These are phyloP conservation scores for Heterodera filipjevi DNA, from an alignment of 2,888 invertebrate species.

Conservation along the genomic window DNA sequence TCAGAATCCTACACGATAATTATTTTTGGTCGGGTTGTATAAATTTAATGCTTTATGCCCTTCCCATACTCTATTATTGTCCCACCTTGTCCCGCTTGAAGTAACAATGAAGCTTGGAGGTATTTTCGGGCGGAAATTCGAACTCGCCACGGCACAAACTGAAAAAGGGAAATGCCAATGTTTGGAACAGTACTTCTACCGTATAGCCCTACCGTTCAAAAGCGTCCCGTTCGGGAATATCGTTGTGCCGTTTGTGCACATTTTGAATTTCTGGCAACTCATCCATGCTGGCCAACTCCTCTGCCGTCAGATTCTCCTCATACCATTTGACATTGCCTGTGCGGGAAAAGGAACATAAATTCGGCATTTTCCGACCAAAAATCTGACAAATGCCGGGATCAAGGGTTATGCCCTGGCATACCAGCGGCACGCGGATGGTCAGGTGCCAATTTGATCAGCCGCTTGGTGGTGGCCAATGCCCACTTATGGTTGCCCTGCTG, in stretches of 20 bases:
- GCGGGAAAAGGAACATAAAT: constrained; percentile 1
- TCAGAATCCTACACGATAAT: too few species aligned
- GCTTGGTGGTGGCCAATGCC: constrained; percentile 86
- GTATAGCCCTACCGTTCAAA: constrained; percentile 67
- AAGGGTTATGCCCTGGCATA: constrained; percentile 8
- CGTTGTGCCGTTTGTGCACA: constrained; percentile 39
- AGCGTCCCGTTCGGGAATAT: constrained; percentile 67
- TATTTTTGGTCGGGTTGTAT: too few species aligned
- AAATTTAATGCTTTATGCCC: too few species aligned
- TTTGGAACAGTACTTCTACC: constrained; percentile 46
- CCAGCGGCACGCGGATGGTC: constrained; percentile 82
- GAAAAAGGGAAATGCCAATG: constrained; percentile 50
- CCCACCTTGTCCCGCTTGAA: constrained; percentile 49
- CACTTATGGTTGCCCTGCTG: constrained; percentile 80
- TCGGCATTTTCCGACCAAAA: too few species aligned
- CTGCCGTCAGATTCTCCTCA: constrained; percentile 75
- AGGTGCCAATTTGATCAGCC: constrained; percentile 76
- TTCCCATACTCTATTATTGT: background rate
- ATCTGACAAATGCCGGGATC: too few species aligned
- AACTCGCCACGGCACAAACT: constrained; percentile 44
- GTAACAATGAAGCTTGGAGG: constrained; percentile 58
- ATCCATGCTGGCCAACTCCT: constrained; percentile 71
- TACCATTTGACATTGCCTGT: constrained; percentile 86
- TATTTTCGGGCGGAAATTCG: constrained; percentile 44
- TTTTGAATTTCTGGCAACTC: constrained; percentile 46